Percentiles rank a stretch among this genome's conserved stretches.
Conservation (phyloP, 53 echinoderm and acorn worm genomes). For the Crossaster papposus region DNA sequence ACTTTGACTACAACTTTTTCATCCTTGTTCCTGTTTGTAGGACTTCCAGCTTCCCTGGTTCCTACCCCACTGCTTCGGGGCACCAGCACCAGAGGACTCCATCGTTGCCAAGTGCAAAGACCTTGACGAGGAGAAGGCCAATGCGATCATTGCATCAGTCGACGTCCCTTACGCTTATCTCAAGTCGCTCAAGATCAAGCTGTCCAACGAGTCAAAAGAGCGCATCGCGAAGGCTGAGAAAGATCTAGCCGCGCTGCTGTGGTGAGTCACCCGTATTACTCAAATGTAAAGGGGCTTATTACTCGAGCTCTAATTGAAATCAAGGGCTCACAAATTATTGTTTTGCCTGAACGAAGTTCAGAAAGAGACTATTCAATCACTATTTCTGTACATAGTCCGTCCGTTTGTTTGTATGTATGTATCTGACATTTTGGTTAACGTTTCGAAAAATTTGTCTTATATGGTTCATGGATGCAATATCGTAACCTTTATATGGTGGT, state of each 20-base stretch:
- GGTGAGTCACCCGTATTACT: slow-evolving; percentile 75
- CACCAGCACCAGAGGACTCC: slow-evolving; percentile 75
- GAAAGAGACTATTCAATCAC: too few relatives aligned
- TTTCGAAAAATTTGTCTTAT: too few relatives aligned
- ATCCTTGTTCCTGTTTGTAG: slow-evolving; percentile 27
- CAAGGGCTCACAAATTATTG: too few relatives aligned
- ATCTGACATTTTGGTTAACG: too few relatives aligned
- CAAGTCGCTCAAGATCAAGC: slow-evolving; percentile 59
- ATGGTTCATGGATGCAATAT: too few relatives aligned
- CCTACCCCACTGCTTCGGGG: slow-evolving; percentile 87
- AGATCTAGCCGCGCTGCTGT: slow-evolving; percentile 75
- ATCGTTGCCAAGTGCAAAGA: slow-evolving; percentile 68
- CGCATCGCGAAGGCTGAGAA: slow-evolving; percentile 81
- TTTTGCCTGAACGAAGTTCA: too few relatives aligned
- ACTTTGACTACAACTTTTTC: background rate
- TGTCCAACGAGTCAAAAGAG: slow-evolving; percentile 70
- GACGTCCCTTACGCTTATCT: slow-evolving; percentile 84
- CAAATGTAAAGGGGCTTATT: too few relatives aligned
- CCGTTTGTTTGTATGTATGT: too few relatives aligned
- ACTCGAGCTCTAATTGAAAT: too few relatives aligned
- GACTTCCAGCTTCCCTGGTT: slow-evolving; percentile 91
- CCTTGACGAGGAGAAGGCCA: slow-evolving; percentile 70
- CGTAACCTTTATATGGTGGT: too few relatives aligned
- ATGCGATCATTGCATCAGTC: slow-evolving; percentile 62
- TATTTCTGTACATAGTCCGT: too few relatives aligned